phyloP scores from a whole-genome alignment of 1,140 invertebrate species.

The Hylaeus anthracinus region DNA sequence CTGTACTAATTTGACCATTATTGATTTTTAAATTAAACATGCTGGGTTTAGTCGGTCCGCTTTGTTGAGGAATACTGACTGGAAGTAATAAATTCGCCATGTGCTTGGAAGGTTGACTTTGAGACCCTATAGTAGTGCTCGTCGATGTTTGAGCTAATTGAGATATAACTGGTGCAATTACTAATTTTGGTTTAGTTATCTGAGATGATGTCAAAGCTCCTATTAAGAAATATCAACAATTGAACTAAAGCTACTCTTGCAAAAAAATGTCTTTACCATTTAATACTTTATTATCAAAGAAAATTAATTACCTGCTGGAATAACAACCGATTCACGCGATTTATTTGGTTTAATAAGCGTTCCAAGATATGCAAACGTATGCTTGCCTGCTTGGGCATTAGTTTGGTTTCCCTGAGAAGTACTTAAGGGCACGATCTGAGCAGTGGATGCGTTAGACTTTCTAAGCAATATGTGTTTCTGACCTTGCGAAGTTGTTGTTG shows the following conservation, averaged over 20 bases:
- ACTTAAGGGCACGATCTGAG: constrained; percentile 77
- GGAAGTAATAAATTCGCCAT: constrained; percentile 81
- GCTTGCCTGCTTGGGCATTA: constrained; percentile 73
- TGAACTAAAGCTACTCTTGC: background rate
- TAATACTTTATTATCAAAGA: constrained; percentile 4
- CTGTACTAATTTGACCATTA: constrained; percentile 80
- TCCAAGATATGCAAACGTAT: constrained; percentile 77
- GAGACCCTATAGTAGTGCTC: constrained; percentile 73
- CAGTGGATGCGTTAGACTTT: constrained; percentile 74
- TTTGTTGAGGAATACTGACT: constrained; percentile 76
- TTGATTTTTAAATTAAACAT: constrained; percentile 83
- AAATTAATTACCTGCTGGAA: constrained; percentile 71
- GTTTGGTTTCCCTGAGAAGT: constrained; percentile 69
- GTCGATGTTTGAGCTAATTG: constrained; percentile 77
- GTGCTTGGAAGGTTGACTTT: constrained; percentile 74
- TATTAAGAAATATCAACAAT: constrained; percentile 31
- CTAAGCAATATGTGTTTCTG: constrained; percentile 77
- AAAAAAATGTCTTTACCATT: background rate
- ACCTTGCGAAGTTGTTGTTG: constrained; percentile 60
- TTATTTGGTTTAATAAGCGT: constrained; percentile 78
- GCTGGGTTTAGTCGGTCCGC: constrained; percentile 73
- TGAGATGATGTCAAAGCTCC: constrained; percentile 72
- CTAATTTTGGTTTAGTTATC: constrained; percentile 80
- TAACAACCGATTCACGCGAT: constrained; percentile 73
- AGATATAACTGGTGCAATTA: constrained; percentile 79